These are phyloP conservation scores for Zeugodacus cucurbitae DNA, from an alignment of 1,140 invertebrate species.

Conservation along the genomic window DNA sequence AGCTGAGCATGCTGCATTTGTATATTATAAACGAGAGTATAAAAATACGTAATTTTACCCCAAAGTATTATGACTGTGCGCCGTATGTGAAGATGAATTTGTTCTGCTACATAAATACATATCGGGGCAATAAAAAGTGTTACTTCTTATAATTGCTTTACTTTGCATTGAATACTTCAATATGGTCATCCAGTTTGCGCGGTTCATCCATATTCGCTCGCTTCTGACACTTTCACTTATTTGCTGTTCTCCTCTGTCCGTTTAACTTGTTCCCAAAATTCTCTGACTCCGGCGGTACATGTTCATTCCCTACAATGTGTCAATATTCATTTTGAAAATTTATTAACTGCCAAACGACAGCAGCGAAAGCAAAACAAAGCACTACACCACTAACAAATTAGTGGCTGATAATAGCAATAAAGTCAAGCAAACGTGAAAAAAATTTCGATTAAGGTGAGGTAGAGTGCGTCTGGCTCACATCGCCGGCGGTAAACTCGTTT, in stretches of 20 bases:
- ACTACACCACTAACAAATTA: background rate
- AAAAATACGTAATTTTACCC: background rate
- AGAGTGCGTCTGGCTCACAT: background rate
- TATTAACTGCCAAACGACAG: conserved; percentile 58
- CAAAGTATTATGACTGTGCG: background rate
- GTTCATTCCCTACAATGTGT: conserved; percentile 54
- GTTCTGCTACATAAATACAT: background rate
- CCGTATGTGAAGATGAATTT: background rate
- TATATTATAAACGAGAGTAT: background rate
- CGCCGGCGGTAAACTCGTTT: conserved; percentile 23
- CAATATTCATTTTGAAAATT: conserved; percentile 61
- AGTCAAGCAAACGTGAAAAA: background rate
- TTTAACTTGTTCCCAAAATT: background rate
- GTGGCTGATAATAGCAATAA: background rate
- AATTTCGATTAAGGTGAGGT: conserved; percentile 19
- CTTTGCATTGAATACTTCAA: background rate
- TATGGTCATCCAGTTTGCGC: background rate
- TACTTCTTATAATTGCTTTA: background rate
- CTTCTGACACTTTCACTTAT: background rate
- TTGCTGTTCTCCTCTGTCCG: background rate
- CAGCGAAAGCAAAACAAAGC: background rate
- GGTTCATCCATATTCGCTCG: background rate
- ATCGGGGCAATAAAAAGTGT: background rate
- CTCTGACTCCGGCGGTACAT: conserved; percentile 47
- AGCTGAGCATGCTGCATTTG: background rate